Percentiles rank a stretch among this genome's conserved stretches.
These are phyloP conservation scores for Manis javanica DNA, from an alignment of 2,797 vertebrate species.

Conservation along the genomic window DNA sequence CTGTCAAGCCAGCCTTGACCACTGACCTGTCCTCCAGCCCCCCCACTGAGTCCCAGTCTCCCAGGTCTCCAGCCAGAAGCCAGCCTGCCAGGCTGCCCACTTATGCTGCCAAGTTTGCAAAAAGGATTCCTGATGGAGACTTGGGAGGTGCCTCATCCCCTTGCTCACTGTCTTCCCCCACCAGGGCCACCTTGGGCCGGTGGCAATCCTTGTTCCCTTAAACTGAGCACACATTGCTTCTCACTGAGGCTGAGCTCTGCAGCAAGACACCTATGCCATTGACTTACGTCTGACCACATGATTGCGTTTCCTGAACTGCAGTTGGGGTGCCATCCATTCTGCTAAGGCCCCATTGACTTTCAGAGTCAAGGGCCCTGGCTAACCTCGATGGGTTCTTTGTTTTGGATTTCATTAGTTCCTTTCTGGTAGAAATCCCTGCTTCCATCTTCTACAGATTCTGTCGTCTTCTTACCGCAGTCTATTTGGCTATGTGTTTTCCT, in stretches of 20 bases:
- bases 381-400: too few species aligned
- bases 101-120: not conserved
- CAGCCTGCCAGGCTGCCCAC: not conserved
- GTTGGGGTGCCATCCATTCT: not conserved
- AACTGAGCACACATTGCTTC: not conserved
- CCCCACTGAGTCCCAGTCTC: not conserved
- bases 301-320: not conserved
- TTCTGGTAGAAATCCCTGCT: too few species aligned
- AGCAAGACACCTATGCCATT: fast-evolving
- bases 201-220: not conserved
- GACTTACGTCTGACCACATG: fast-evolving
- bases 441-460: too few species aligned
- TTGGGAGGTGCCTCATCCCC: not conserved
- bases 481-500: not conserved
- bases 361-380: too few species aligned
- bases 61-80: not conserved
- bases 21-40: not conserved
- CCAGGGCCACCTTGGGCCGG: not conserved
- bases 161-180: not conserved
- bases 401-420: too few species aligned
- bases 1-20: not conserved
- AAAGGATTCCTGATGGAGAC: not conserved
- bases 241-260: not conserved
- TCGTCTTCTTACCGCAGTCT: too few species aligned
- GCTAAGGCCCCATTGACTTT: not conserved